Base-by-base conservation (phyloP, 92 coral and sea anemone species). In the Epizoanthus illoricatus region DNA sequence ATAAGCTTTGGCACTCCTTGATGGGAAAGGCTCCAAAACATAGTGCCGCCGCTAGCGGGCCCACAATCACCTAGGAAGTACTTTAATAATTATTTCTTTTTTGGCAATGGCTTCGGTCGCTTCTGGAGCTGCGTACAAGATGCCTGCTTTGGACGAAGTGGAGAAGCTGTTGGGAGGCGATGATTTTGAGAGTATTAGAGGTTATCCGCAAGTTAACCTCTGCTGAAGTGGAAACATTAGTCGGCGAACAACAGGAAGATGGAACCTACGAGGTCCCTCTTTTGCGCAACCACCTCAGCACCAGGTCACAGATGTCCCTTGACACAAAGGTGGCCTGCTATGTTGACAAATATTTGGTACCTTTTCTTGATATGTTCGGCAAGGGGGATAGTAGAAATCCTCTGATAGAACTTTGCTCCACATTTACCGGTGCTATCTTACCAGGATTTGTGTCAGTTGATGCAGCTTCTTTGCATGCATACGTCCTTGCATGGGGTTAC, bases 191-290 rank as follows among this genome's bases (percentile, higher is more conserved):
- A 17, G 45, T 71, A 18, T 45, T 5, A 13, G 21, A 71, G 12
- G 23, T 13, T 3, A 55, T 71, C 4, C 75, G 47, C 21, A 57
- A 71, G 5, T 43, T 71, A 57, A 71, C 75, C 59, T 71, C 75
- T 2, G 49, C 33, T 23, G 49, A n/a, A 19, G 39, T 71, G 59
- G 49, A 47, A 4, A 8, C 28, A 18, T 43, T 71, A 19, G 56
- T 71, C 1, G 75, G 75, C 19, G 5, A 43, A 11, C 75, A 71
- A 57, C 45, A 17, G 49, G 49, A 71, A 45, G 75, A 71, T n/a
- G 75, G 75, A 45, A 71, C 75, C 45, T 71, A 71, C 58, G 75
- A 71, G 24, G 75, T 71, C 12, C 75, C 75, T 9, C 18, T 43
- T 18, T 17, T 71, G 60, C 36, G 58, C 19, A 45, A 71, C 57